Percentiles rank a stretch among this genome's conserved stretches.
Conservation (phyloP, 2,888 invertebrate species). For the Caenorhabditis sp. region DNA sequence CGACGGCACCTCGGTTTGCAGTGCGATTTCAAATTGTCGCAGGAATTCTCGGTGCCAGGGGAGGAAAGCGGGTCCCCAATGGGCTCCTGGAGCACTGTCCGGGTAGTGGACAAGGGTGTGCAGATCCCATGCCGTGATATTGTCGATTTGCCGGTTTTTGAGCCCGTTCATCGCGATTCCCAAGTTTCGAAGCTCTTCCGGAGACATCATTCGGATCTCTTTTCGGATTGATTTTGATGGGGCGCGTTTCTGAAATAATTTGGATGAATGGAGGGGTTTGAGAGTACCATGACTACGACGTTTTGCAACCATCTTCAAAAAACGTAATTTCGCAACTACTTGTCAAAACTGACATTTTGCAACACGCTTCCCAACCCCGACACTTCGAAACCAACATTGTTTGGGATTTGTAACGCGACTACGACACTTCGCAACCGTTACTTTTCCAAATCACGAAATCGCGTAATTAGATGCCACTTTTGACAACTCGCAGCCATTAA, state of each 20-base stretch:
- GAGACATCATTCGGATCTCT: slow-evolving; percentile 77
- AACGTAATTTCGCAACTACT: too few species aligned
- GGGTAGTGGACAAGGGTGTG: slow-evolving; percentile 81
- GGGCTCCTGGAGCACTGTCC: slow-evolving; percentile 79
- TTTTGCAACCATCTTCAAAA: too few species aligned
- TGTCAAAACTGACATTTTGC: too few species aligned
- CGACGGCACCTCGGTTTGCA: slow-evolving; percentile 76
- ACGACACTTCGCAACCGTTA: too few species aligned
- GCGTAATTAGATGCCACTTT: too few species aligned
- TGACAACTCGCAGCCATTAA: too few species aligned
- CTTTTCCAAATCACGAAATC: too few species aligned
- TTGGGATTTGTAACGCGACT: too few species aligned
- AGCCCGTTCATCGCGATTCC: slow-evolving; percentile 78
- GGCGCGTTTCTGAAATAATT: slow-evolving; percentile 59
- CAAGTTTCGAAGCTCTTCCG: slow-evolving; percentile 68
- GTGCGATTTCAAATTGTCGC: slow-evolving; percentile 81
- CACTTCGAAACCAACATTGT: too few species aligned
- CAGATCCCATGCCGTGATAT: slow-evolving; percentile 81
- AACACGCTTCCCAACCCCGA: too few species aligned
- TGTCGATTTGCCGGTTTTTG: slow-evolving; percentile 77
- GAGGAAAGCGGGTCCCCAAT: slow-evolving; percentile 80
- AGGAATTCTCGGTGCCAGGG: slow-evolving; percentile 83
- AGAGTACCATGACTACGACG: too few species aligned
- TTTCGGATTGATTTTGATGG: slow-evolving; percentile 72
- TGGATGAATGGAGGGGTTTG: too few species aligned